Evolutionary conservation across 1,140 invertebrate species (phyloP).

Genomic region (Drosophila triauraria): DNA sequence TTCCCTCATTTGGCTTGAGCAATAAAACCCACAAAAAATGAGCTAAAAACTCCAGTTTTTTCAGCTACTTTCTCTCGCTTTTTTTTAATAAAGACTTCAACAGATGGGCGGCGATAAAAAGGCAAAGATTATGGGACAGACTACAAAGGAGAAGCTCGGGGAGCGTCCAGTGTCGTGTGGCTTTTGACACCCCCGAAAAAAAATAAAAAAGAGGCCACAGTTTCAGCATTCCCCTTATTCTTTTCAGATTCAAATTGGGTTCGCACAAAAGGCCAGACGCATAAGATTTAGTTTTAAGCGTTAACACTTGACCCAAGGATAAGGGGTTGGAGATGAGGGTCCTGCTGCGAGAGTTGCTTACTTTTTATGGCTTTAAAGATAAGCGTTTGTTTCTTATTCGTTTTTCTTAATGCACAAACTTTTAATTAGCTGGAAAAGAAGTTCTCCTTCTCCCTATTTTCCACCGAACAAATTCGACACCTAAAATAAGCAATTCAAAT

Average conservation of each 20-base stretch:
- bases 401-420: slow-evolving; percentile 60
- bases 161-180: slow-evolving; percentile 65
- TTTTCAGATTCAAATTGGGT: slow-evolving; percentile 63
- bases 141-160: slow-evolving; percentile 37
- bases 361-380: slow-evolving; percentile 69
- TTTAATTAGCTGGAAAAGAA: slow-evolving; percentile 65
- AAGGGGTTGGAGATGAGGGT: slow-evolving; percentile 10
- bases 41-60: slow-evolving; percentile 75
- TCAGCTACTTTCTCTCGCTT: slow-evolving; percentile 28
- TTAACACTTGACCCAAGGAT: slow-evolving; percentile 48
- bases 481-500: slow-evolving; percentile 29
- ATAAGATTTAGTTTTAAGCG: slow-evolving; percentile 51
- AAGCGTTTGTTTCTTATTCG: slow-evolving; percentile 48
- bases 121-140: slow-evolving; percentile 77
- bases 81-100: slow-evolving; percentile 84
- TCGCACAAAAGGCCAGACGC: slow-evolving; percentile 62
- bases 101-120: slow-evolving; percentile 81
- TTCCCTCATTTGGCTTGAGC: slow-evolving; percentile 34
- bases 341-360: slow-evolving; percentile 42
- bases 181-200: slow-evolving; percentile 60
- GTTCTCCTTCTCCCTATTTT: slow-evolving; percentile 9
- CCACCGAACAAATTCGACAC: slow-evolving; percentile 48
- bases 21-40: slow-evolving; percentile 82
- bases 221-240: slow-evolving; percentile 38
- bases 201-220: slow-evolving; percentile 33